A percentile compares a stretch with the other conserved stretches of the same genome.
Evolutionary conservation across 2,797 vertebrate species (phyloP).

Genomic region (Spinus pinus): DNA sequence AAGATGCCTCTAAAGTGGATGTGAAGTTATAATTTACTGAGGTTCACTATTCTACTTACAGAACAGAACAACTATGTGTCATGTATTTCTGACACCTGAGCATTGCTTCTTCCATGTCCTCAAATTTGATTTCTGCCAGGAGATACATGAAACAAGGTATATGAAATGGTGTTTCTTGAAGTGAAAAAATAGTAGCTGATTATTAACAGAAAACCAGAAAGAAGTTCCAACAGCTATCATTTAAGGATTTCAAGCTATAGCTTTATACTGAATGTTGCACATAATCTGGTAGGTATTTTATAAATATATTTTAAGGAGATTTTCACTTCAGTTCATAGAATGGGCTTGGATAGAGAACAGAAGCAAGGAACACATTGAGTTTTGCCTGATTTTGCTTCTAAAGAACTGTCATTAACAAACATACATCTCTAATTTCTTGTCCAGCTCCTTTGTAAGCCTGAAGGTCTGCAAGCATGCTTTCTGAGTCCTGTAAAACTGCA

Average conservation of each 20-base stretch:
- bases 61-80: not conserved
- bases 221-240: not conserved
- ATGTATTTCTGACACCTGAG: not conserved
- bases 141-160: not conserved
- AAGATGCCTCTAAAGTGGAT: not conserved
- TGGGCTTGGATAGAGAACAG: not conserved
- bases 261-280: not conserved
- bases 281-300: not conserved
- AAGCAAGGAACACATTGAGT: not conserved
- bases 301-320: not conserved
- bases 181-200: not conserved
- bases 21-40: not conserved
- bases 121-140: not conserved
- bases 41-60: not conserved
- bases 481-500: slow-evolving; percentile 93
- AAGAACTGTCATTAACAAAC: slow-evolving; percentile 31
- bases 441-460: slow-evolving; percentile 98
- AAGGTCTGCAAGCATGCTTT: slow-evolving; percentile 91
- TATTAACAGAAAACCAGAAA: not conserved
- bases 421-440: slow-evolving; percentile 96
- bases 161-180: not conserved
- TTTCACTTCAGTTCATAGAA: not conserved
- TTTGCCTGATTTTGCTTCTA: slow-evolving; percentile 5
- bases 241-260: not conserved
- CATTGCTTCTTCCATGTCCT: not conserved